phyloP scores from a whole-genome alignment of 2,113 vertebrate species.

The Hypanus sabinus region DNA sequence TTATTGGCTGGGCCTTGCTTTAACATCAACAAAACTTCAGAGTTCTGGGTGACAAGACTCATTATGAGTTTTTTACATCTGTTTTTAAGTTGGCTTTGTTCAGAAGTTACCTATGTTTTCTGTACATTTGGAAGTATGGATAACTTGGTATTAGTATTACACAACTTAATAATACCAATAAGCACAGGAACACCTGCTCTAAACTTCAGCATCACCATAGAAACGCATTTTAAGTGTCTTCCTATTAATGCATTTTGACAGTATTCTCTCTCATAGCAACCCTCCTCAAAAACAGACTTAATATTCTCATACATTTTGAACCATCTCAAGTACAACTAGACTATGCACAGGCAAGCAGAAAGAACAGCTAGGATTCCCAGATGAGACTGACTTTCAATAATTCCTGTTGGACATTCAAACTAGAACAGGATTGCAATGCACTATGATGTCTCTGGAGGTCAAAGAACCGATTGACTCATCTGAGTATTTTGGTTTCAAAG shows the following conservation, averaged over 20 bases:
- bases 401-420: background rate
- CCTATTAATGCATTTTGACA: background rate
- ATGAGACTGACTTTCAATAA: background rate
- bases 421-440: background rate
- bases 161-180: background rate
- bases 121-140: background rate
- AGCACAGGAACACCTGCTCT: slow-evolving; percentile 1
- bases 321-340: background rate
- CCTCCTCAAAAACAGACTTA: background rate
- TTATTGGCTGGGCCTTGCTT: background rate
- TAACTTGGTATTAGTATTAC: background rate
- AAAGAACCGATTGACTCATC: background rate
- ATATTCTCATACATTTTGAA: background rate
- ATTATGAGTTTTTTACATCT: background rate
- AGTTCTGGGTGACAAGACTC: background rate
- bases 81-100: background rate
- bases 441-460: background rate
- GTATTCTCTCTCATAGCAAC: background rate
- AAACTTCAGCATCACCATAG: background rate
- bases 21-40: background rate
- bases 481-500: too few species aligned
- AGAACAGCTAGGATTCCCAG: background rate
- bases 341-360: background rate
- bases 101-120: background rate
- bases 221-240: background rate